phyloP scores from a whole-genome alignment of 2,888 invertebrate genomes.

The Bimastos eiseni region DNA sequence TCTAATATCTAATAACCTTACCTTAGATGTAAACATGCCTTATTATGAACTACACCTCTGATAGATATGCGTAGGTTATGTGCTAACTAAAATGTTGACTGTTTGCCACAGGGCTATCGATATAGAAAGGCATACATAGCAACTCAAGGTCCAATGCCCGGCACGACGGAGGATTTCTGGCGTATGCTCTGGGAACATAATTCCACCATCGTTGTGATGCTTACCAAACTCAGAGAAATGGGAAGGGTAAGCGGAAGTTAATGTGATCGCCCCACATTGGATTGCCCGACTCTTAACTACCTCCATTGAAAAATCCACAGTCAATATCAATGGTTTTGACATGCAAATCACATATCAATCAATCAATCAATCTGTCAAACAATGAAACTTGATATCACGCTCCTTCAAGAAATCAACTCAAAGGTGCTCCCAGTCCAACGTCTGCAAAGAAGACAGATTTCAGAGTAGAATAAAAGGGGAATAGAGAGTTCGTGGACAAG shows the following conservation, averaged over 20 bases:
- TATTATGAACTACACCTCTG: background rate
- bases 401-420: too few species aligned
- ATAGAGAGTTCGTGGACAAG: too few species aligned
- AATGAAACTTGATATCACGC: too few species aligned
- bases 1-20: background rate
- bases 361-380: too few species aligned
- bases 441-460: too few species aligned
- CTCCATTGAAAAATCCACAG: background rate
- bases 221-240: conserved; percentile 96
- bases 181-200: conserved; percentile 99
- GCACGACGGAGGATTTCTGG: conserved; percentile 98
- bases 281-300: background rate
- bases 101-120: conserved; percentile 63
- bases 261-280: background rate
- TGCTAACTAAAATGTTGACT: too few species aligned
- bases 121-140: conserved; percentile 92
- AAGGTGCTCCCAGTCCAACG: too few species aligned
- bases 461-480: too few species aligned
- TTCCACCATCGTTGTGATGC: conserved; percentile 97
- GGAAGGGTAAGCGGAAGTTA: conserved; percentile 75
- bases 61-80: background rate
- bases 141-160: conserved; percentile 92
- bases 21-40: background rate
- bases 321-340: background rate
- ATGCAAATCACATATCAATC: too few species aligned